Base-by-base conservation (phyloP, 2,113 vertebrate species). In the Andinoacara biseriatus region DNA sequence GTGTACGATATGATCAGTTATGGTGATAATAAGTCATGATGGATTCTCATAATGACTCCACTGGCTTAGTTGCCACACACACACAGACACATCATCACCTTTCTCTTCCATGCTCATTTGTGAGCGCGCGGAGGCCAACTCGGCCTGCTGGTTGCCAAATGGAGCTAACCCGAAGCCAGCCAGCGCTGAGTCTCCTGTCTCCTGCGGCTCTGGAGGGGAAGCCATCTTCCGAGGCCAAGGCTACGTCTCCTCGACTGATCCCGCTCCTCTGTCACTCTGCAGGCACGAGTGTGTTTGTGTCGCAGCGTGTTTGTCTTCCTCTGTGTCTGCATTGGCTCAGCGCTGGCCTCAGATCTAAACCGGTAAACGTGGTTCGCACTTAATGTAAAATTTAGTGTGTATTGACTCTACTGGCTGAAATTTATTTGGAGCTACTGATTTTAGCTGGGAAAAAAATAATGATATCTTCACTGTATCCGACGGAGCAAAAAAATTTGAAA, bases 141-240 rank as follows among this genome's bases (percentile, higher is more conserved):
- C 65, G 61, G 88, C 91, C 86, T 5, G 76, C 75, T 1, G 58
- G 83, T 75, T 91, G 91, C 88, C 91, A 91, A 91, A 89, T 87
- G 91, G 88, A 87, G 85, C 90, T 67, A 63, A 82, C 85, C 90
- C 62, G 74, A 3, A 85, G 91, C 91, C 88, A 89, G 89, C 88
- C 90, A 61, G 85, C 38, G 77, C 89, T 69, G 86, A 86, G 89
- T 83, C 86, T 87, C 84, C 89, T 84, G 89, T 85, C 84, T 88
- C 89, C 92, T 2, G 85, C 13, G 60, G 89, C 80, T 90, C 88
- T 88, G 91, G 91, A 89, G 88, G 91, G 81, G 89, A 88, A 89
- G 90, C 89, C 89, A 89, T 91, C 77, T 86, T 85, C 88, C 10
- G 62, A 79, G 91, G 91, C 90, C 91, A 92, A 90, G 85, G 80